Percentiles rank a stretch among this genome's conserved stretches.
Evolutionary conservation across 2,888 invertebrate genomes (phyloP).

Genomic region (Tromatobia lineatoria): DNA sequence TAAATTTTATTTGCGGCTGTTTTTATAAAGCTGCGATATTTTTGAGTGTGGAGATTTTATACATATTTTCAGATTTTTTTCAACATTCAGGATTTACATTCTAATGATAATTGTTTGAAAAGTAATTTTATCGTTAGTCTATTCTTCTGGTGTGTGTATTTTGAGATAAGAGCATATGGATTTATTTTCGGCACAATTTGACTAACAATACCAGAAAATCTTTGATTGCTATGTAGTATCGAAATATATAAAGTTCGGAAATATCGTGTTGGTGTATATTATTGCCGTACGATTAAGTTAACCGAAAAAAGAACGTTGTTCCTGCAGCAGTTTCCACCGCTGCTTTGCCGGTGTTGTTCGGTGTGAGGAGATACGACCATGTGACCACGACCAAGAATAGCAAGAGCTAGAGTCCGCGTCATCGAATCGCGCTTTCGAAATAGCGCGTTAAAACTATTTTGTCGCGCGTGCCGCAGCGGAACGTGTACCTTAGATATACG

Average conservation of each 20-base stretch:
- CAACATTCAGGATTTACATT: too few species aligned
- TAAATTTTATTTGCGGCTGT: too few species aligned
- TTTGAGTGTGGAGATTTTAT: too few species aligned
- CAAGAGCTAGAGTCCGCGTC: conserved; percentile 48
- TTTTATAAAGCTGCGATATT: too few species aligned
- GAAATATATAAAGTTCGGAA: background rate
- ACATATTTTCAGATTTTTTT: too few species aligned
- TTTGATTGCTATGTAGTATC: background rate
- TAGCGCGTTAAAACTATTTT: conserved; percentile 49
- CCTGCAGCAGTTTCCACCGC: background rate
- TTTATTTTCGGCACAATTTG: too few species aligned
- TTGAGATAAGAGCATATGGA: too few species aligned
- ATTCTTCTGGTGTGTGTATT: too few species aligned
- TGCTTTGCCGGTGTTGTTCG: conserved; percentile 3
- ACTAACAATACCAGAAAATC: too few species aligned
- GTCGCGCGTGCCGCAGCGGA: conserved; percentile 38
- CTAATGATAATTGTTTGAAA: too few species aligned
- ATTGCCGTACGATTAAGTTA: background rate
- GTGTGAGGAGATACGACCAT: conserved; percentile 14
- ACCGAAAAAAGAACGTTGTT: conserved; percentile 20
- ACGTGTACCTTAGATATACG: conserved; percentile 1
- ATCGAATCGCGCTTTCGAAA: conserved; percentile 54
- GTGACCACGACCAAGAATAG: conserved; percentile 52
- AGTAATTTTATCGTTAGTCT: too few species aligned
- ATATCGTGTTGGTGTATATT: background rate